Conservation (phyloP, 1,140 invertebrate genomes). For the Halesus radiatus region DNA sequence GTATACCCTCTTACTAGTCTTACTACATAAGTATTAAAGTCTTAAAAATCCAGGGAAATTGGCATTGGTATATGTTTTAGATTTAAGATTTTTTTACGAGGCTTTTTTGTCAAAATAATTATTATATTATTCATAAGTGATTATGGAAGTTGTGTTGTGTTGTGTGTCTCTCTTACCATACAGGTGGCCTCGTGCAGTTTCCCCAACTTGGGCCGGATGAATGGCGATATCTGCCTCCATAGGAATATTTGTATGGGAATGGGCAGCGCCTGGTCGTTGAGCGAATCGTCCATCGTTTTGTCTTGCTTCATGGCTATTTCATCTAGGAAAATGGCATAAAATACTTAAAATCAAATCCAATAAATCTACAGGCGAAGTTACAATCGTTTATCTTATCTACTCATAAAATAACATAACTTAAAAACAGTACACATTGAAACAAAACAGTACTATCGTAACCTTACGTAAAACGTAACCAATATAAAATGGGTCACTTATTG, state of each 20-base stretch:
- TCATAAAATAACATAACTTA: too few species aligned
- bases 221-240: slow-evolving; percentile 96
- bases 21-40: too few species aligned
- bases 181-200: slow-evolving; percentile 97
- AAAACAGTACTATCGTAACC: too few species aligned
- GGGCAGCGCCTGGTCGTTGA: slow-evolving; percentile 86
- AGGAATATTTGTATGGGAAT: slow-evolving; percentile 97
- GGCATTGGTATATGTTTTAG: too few species aligned
- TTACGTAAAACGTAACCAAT: too few species aligned
- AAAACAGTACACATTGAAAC: too few species aligned
- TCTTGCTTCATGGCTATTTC: slow-evolving; percentile 61
- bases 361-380: neutral
- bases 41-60: too few species aligned
- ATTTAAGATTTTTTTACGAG: too few species aligned
- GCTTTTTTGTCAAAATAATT: neutral
- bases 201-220: slow-evolving; percentile 92
- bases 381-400: neutral
- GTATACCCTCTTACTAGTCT: too few species aligned
- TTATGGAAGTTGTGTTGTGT: too few species aligned
- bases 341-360: neutral
- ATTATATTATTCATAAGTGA: neutral
- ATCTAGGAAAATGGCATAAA: neutral
- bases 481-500: too few species aligned
- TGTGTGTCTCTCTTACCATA: slow-evolving; percentile 80
- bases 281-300: slow-evolving; percentile 71